A percentile compares a stretch with the other conserved stretches of the same genome.
These are phyloP conservation scores for Philopedon plagiatum DNA, from an alignment of 2,888 invertebrate genomes.

Conservation along the genomic window DNA sequence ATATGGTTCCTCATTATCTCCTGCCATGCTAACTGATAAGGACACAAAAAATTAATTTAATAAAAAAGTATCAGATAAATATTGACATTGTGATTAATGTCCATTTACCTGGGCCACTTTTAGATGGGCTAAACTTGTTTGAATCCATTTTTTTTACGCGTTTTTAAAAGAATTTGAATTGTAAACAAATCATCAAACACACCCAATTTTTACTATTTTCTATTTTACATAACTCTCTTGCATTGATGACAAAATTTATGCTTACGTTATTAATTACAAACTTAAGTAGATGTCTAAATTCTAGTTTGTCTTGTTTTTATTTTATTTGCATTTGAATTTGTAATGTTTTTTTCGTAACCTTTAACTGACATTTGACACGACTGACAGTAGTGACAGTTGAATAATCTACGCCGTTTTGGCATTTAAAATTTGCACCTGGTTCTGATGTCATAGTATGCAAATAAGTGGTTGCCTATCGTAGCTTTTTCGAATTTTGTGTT, in stretches of 20 bases:
- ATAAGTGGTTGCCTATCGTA: not conserved
- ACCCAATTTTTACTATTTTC: constrained; percentile 28
- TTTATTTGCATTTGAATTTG: not conserved
- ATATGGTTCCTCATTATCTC: constrained; percentile 77
- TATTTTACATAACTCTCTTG: constrained; percentile 7
- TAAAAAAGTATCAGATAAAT: not conserved
- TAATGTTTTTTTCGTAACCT: constrained; percentile 10
- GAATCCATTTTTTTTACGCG: constrained; percentile 47
- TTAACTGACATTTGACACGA: constrained; percentile 11
- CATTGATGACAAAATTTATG: constrained; percentile 1
- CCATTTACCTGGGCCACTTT: constrained; percentile 50
- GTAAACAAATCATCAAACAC: constrained; percentile 44
- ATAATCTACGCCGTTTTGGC: too few species aligned
- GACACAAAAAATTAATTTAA: constrained; percentile 5
- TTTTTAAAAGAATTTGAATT: constrained; percentile 30
- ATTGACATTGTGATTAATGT: constrained; percentile 8
- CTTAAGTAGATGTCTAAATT: not conserved
- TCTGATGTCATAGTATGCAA: not conserved
- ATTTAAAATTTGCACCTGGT: not conserved
- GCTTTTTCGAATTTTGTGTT: too few species aligned
- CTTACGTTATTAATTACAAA: constrained; percentile 3
- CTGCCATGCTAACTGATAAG: constrained; percentile 53
- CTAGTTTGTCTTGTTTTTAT: constrained; percentile 7
- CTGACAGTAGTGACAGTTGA: not conserved
- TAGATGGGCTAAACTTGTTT: constrained; percentile 50